Percentiles rank a stretch among this genome's conserved stretches.
phyloP scores from a whole-genome alignment of 2,797 vertebrate species.

The Hylomyscus alleni region DNA sequence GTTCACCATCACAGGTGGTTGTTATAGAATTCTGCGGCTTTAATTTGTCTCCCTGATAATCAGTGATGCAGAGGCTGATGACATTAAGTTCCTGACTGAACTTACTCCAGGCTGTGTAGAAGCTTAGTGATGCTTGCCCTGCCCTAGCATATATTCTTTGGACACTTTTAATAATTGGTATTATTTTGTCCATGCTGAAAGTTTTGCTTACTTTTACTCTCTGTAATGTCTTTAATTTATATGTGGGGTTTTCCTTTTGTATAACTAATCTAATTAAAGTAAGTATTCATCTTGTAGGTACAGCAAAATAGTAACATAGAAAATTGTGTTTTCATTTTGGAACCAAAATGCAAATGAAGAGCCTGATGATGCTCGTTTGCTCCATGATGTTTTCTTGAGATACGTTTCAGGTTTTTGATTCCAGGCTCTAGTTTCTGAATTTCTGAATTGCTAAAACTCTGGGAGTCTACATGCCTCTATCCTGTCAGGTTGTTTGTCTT shows the following conservation, averaged over 20 bases:
- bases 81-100: constrained; percentile 1
- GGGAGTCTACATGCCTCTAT: not conserved
- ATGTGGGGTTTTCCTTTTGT: not conserved
- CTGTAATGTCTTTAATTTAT: not conserved
- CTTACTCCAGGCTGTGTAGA: not conserved
- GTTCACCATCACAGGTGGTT: not conserved
- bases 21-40: not conserved
- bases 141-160: not conserved
- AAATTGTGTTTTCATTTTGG: constrained; percentile 89
- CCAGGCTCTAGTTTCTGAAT: not conserved
- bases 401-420: constrained; percentile 15
- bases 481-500: not conserved
- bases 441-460: not conserved
- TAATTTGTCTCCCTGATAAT: not conserved
- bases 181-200: not conserved
- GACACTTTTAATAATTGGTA: not conserved
- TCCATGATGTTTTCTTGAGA: not conserved
- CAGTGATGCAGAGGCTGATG: not conserved
- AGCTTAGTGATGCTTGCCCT: not conserved
- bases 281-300: constrained; percentile 91
- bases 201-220: not conserved
- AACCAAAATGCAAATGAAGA: constrained; percentile 87
- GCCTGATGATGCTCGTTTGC: not conserved
- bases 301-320: constrained; percentile 90
- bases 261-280: constrained; percentile 92